Conservation (phyloP, 2,113 vertebrate species). For the Onychorhynchus coronatus region DNA sequence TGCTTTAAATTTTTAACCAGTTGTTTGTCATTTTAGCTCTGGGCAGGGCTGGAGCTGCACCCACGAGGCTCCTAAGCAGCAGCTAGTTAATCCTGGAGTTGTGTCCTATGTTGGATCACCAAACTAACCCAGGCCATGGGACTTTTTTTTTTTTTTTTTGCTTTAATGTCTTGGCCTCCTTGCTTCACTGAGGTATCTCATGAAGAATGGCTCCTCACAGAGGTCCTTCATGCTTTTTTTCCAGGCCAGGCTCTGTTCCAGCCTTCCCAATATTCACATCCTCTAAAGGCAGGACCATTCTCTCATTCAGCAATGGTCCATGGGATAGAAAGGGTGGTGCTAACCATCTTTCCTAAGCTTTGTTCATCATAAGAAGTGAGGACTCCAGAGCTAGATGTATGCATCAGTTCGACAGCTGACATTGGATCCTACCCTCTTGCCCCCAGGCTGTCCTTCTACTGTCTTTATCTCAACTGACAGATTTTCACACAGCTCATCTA, state of each 20-base stretch:
- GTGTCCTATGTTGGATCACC: background rate
- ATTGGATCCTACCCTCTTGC: background rate
- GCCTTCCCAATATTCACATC: background rate
- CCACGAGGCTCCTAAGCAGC: background rate
- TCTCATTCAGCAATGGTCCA: background rate
- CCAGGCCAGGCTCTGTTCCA: background rate
- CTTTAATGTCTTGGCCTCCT: background rate
- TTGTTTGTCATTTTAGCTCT: background rate
- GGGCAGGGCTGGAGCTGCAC: background rate
- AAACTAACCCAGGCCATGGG: background rate
- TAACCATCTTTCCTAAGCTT: background rate
- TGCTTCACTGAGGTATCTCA: background rate
- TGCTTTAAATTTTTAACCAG: slow-evolving; percentile 32
- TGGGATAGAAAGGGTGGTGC: background rate
- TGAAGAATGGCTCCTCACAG: background rate
- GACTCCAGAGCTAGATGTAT: background rate
- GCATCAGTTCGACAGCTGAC: background rate
- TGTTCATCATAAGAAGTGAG: background rate
- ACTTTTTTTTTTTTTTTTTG: background rate
- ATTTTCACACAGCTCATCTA: slow-evolving; percentile 14
- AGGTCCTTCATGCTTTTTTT: background rate
- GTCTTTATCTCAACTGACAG: slow-evolving; percentile 16
- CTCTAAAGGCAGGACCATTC: background rate
- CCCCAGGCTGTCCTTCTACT: background rate
- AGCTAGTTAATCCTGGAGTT: background rate